A percentile compares a stretch with the other conserved stretches of the same genome.
These are phyloP conservation scores for Rallus limicola DNA, from an alignment of 2,113 vertebrate species.

Conservation along the genomic window DNA sequence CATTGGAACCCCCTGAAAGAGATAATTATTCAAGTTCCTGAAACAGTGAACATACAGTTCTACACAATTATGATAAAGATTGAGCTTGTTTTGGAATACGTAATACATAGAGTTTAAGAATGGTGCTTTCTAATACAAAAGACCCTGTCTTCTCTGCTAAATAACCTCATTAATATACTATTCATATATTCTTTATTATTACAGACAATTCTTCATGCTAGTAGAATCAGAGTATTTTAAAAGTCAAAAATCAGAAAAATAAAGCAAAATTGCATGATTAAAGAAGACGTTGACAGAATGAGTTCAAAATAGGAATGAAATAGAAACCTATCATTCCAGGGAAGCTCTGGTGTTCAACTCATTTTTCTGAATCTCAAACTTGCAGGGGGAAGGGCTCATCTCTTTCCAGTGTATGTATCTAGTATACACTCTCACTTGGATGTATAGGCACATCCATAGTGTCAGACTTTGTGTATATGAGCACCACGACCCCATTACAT, in stretches of 20 bases:
- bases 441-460: background rate
- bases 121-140: background rate
- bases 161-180: background rate
- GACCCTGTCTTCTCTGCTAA: background rate
- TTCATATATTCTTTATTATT: background rate
- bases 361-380: background rate
- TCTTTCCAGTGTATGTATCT: background rate
- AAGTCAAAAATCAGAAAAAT: background rate
- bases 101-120: background rate
- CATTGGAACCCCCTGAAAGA: background rate
- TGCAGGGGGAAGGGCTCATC: background rate
- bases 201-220: background rate
- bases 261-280: background rate
- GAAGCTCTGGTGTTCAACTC: background rate
- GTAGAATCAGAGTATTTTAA: background rate
- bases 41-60: background rate
- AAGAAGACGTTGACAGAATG: background rate
- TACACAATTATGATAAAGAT: background rate
- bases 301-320: background rate
- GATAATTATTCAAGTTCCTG: background rate
- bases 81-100: background rate
- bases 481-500: background rate
- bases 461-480: rapidly evolving
- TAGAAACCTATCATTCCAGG: background rate
- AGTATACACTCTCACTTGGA: too few relatives aligned